Percentiles rank a stretch among this genome's conserved stretches.
These are phyloP conservation scores for Pseudomyrmex sp. DNA, from an alignment of 1,140 invertebrate species.

Conservation along the genomic window DNA sequence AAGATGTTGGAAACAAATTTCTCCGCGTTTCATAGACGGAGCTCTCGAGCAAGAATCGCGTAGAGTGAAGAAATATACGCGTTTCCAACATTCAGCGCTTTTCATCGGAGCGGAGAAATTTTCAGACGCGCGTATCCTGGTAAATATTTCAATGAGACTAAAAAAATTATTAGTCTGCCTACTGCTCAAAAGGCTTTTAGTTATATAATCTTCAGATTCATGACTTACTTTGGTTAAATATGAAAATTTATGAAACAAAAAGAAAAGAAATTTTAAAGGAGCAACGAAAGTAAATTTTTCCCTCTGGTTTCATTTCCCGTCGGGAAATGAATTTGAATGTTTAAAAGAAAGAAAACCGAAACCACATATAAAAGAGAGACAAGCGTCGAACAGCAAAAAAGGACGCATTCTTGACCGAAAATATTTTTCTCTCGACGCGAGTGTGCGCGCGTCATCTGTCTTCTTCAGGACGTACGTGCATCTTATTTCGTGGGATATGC, in stretches of 20 bases:
- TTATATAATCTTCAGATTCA: not conserved
- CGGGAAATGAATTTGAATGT: not conserved
- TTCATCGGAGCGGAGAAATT: conserved; percentile 19
- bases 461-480: conserved; percentile 37
- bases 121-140: not conserved
- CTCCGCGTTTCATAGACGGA: conserved; percentile 29
- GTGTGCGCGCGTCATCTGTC: conserved; percentile 29
- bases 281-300: not conserved
- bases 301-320: not conserved
- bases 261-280: too few relatives aligned
- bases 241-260: not conserved
- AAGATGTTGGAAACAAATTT: conserved; percentile 57
- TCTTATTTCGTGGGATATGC: conserved; percentile 57
- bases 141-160: not conserved
- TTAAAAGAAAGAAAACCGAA: not conserved
- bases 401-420: conserved; percentile 35
- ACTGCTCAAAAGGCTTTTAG: too few relatives aligned
- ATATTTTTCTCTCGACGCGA: conserved; percentile 47
- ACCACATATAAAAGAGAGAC: not conserved
- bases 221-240: not conserved
- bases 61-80: not conserved
- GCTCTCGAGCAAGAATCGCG: not conserved
- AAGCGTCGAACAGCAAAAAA: not conserved
- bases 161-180: not conserved
- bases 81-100: conserved; percentile 32